Percentiles rank a stretch among this genome's conserved stretches.
Evolutionary conservation across 2,888 invertebrate genomes (phyloP).

Genomic region (Chloroclystis v-ata): DNA sequence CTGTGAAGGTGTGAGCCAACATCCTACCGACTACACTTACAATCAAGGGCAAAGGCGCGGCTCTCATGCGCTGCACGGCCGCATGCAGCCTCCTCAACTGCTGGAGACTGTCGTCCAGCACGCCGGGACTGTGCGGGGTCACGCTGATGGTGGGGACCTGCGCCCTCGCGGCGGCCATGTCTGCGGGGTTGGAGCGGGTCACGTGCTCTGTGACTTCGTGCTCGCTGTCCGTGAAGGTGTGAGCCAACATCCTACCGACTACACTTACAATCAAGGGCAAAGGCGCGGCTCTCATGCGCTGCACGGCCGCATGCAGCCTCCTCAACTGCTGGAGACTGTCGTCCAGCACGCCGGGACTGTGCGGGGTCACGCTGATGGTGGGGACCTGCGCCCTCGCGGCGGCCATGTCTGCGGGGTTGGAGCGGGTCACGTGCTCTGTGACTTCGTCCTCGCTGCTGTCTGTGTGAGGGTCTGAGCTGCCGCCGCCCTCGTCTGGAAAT

Average conservation of each 20-base stretch:
- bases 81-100: slow-evolving; percentile 87
- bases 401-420: slow-evolving; percentile 60
- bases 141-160: slow-evolving; percentile 91
- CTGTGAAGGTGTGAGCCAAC: too few relatives aligned
- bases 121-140: slow-evolving; percentile 91
- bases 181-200: slow-evolving; percentile 52
- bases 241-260: too few relatives aligned
- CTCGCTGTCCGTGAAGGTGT: too few relatives aligned
- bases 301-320: slow-evolving; percentile 85
- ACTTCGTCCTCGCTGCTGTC: slow-evolving; percentile 90
- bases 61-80: slow-evolving; percentile 87
- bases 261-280: slow-evolving; percentile 56
- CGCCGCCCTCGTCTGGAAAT: slow-evolving; percentile 82
- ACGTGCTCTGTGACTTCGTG: slow-evolving; percentile 71
- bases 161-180: slow-evolving; percentile 69
- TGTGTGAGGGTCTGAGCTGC: slow-evolving; percentile 75
- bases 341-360: slow-evolving; percentile 87
- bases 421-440: slow-evolving; percentile 81
- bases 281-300: slow-evolving; percentile 85
- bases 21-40: too few relatives aligned
- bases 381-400: slow-evolving; percentile 81
- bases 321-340: slow-evolving; percentile 87
- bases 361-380: slow-evolving; percentile 92
- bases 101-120: slow-evolving; percentile 84
- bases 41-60: slow-evolving; percentile 73